Evolutionary conservation across 2,888 invertebrate genomes (phyloP).

Genomic region (Mystacides longicornis): DNA sequence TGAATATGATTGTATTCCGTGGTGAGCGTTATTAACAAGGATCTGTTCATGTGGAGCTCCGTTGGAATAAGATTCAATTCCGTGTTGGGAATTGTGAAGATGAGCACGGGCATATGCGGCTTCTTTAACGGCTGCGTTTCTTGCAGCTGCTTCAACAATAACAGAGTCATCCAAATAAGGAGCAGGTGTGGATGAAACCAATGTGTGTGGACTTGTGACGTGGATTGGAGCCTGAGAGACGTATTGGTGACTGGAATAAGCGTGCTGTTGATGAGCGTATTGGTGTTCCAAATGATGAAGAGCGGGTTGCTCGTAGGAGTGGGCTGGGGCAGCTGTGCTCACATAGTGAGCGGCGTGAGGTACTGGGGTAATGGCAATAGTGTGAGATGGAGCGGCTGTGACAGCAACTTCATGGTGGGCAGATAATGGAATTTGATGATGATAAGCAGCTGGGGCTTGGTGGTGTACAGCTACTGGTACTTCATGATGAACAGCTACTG

Average conservation of each 20-base stretch:
- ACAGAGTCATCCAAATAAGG: constrained; percentile 31
- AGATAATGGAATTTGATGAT: constrained; percentile 17
- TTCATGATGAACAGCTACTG: constrained; percentile 19
- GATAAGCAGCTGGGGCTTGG: constrained; percentile 18
- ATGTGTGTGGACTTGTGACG: constrained; percentile 14
- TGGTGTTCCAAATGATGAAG: background rate
- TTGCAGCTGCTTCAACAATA: constrained; percentile 33
- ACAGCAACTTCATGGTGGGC: constrained; percentile 19
- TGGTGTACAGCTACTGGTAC: constrained; percentile 17
- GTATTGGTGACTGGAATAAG: constrained; percentile 14
- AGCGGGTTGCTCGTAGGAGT: constrained; percentile 1
- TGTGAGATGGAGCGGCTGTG: constrained; percentile 21
- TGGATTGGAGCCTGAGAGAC: constrained; percentile 25
- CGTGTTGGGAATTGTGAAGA: constrained; percentile 16
- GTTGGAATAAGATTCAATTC: constrained; percentile 21
- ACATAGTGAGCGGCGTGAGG: constrained; percentile 31
- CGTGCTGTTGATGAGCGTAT: background rate
- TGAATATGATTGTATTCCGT: constrained; percentile 16
- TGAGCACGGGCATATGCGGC: constrained; percentile 12
- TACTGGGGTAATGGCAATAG: constrained; percentile 21
- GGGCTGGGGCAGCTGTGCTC: constrained; percentile 31
- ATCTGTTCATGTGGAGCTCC: constrained; percentile 28
- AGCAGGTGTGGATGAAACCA: constrained; percentile 26
- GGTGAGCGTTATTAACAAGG: constrained; percentile 17
- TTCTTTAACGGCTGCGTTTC: constrained; percentile 20